phyloP scores from a whole-genome alignment of 2,113 vertebrate species.

The Sigmodon hispidus region DNA sequence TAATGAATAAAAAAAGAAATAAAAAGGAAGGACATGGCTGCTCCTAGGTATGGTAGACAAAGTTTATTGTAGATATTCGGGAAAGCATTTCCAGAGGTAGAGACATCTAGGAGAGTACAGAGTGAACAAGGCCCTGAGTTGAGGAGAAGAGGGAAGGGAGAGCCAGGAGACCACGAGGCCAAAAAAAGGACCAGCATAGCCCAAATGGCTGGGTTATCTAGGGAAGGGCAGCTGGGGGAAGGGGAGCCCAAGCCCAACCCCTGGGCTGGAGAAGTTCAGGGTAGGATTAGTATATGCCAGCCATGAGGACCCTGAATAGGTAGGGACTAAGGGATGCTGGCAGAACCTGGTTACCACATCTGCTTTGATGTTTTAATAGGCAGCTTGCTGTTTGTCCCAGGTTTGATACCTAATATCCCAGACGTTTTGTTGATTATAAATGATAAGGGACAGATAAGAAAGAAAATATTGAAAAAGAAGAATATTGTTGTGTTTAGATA shows the following conservation, averaged over 20 bases:
- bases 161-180: neutral
- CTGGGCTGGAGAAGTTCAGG: neutral
- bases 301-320: neutral
- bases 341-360: neutral
- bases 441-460: neutral
- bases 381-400: neutral
- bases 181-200: neutral
- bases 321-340: neutral
- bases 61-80: too few relatives aligned
- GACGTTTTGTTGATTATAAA: neutral
- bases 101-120: neutral
- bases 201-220: neutral
- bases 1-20: neutral
- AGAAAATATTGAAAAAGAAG: constrained; percentile 14
- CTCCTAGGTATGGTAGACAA: too few relatives aligned
- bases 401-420: neutral
- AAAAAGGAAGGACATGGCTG: neutral
- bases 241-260: too few relatives aligned
- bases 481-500: neutral
- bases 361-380: neutral
- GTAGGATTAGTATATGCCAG: neutral
- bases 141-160: neutral
- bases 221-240: neutral
- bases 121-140: neutral
- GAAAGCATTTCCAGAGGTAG: too few relatives aligned